Evolutionary conservation across 2,888 invertebrate species (phyloP).

Genomic region (Hypercompe scribonia): DNA sequence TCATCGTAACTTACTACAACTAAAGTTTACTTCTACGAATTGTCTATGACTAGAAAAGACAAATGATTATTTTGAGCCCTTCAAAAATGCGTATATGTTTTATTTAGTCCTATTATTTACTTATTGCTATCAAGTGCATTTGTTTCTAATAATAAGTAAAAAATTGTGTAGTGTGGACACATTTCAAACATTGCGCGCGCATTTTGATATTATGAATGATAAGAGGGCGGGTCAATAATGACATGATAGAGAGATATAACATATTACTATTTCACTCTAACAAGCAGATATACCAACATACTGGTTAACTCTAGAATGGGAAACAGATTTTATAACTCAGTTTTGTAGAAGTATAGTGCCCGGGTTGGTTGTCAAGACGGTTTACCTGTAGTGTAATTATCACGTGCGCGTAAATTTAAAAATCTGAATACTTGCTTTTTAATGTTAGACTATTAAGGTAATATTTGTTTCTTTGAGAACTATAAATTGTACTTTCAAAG

Average conservation of each 20-base stretch:
- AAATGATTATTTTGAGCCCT: background rate
- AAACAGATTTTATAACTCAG: conserved; percentile 54
- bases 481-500: background rate
- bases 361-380: conserved; percentile 60
- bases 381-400: conserved; percentile 53
- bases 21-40: background rate
- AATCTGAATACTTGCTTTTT: too few relatives aligned
- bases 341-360: conserved; percentile 67
- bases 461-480: background rate
- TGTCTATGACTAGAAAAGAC: background rate
- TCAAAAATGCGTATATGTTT: background rate
- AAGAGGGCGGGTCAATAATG: conserved; percentile 73
- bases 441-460: conserved; percentile 9
- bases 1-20: background rate
- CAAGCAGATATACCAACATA: conserved; percentile 24
- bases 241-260: conserved; percentile 63
- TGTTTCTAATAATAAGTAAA: background rate
- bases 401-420: conserved; percentile 65
- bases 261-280: conserved; percentile 59
- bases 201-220: conserved; percentile 60
- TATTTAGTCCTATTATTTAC: background rate
- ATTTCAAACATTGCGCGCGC: conserved; percentile 60
- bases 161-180: background rate
- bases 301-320: conserved; percentile 31
- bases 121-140: background rate